phyloP scores from a whole-genome alignment of 2,797 vertebrate genomes.

The Neomorphus geoffroyi region DNA sequence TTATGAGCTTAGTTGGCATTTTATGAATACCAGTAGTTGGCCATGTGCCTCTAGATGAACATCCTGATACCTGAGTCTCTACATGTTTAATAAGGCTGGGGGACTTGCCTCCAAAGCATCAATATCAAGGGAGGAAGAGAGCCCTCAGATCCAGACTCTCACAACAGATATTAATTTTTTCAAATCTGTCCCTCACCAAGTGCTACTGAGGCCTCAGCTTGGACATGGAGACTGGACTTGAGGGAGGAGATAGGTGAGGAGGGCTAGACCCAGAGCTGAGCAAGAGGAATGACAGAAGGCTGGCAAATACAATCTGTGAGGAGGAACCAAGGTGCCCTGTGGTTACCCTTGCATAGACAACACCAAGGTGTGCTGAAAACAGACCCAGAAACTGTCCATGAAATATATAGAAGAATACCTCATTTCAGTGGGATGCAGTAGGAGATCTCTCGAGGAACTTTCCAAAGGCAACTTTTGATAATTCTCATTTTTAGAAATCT shows the following conservation, averaged over 20 bases:
- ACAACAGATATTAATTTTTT: fast-evolving
- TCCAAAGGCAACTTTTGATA: neutral
- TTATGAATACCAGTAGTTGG: neutral
- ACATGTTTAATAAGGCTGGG: neutral
- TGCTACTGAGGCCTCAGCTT: neutral
- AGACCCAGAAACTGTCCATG: neutral
- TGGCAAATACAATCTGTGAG: neutral
- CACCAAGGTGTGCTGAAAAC: neutral
- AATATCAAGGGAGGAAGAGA: neutral
- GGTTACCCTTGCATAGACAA: neutral
- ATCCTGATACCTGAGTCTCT: neutral
- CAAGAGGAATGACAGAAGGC: neutral
- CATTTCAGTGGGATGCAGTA: neutral
- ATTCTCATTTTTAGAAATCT: neutral
- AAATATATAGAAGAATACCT: neutral
- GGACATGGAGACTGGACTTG: neutral
- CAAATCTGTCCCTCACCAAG: neutral
- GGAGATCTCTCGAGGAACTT: neutral
- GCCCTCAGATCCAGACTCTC: neutral
- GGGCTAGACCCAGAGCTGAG: neutral
- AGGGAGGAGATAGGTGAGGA: neutral
- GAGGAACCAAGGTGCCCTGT: neutral
- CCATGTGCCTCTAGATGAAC: neutral
- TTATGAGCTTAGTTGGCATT: neutral
- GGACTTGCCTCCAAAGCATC: neutral